phyloP scores from a whole-genome alignment of 2,797 vertebrate genomes.

The Coregonus sp. region DNA sequence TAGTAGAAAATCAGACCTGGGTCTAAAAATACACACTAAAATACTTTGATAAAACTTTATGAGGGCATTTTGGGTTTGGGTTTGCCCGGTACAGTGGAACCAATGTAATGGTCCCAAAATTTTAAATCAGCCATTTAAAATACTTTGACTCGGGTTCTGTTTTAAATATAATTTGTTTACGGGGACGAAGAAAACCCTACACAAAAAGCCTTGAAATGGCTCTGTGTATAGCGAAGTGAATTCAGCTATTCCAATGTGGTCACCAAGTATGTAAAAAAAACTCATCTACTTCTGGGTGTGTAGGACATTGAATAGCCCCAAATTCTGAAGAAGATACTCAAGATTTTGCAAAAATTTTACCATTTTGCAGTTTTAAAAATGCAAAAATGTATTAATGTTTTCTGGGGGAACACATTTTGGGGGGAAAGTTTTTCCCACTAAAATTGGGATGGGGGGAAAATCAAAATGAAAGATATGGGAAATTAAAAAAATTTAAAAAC shows the following conservation, averaged over 20 bases:
- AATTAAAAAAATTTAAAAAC: no score
- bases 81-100: neutral
- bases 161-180: no score
- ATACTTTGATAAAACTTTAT: no score
- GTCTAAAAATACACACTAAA: neutral
- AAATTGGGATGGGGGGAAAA: no score
- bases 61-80: no score
- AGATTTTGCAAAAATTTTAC: neutral
- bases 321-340: neutral
- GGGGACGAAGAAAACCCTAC: neutral
- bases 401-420: no score
- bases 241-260: neutral
- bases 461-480: no score
- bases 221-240: neutral
- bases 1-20: neutral
- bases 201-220: neutral
- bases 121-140: no score
- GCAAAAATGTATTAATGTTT: constrained; percentile 1
- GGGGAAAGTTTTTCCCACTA: no score
- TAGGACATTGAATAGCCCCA: neutral
- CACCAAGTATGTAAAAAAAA: neutral
- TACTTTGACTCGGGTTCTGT: no score
- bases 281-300: neutral
- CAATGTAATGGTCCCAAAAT: neutral
- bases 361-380: neutral